Conservation (phyloP, 2,113 vertebrate species). For the Oryctolagus cuniculus region mOryCun1.1 NC_091432.1:163971001-163971500, state of each 20-base stretch:
- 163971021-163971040: background rate
- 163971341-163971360: background rate
- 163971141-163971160: background rate
- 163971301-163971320: background rate
- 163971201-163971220: background rate
- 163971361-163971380: background rate
- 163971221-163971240: background rate
- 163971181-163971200: slow-evolving; percentile 3
- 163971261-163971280: background rate
- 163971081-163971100: background rate
- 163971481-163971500: background rate
- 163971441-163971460: background rate
- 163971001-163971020: background rate
- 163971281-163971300: background rate
- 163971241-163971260: slow-evolving; percentile 18
- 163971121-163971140: slow-evolving; percentile 10
- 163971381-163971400: background rate
- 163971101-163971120: slow-evolving; percentile 20
- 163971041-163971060: background rate
- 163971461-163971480: background rate
- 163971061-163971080: background rate
- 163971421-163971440: background rate
- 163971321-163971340: background rate
- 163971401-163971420: background rate
- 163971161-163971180: slow-evolving; percentile 24